A percentile compares a stretch with the other conserved stretches of the same genome.
These are phyloP conservation scores for Cydia amplana DNA, from an alignment of 1,140 invertebrate species.

Conservation along the genomic window DNA sequence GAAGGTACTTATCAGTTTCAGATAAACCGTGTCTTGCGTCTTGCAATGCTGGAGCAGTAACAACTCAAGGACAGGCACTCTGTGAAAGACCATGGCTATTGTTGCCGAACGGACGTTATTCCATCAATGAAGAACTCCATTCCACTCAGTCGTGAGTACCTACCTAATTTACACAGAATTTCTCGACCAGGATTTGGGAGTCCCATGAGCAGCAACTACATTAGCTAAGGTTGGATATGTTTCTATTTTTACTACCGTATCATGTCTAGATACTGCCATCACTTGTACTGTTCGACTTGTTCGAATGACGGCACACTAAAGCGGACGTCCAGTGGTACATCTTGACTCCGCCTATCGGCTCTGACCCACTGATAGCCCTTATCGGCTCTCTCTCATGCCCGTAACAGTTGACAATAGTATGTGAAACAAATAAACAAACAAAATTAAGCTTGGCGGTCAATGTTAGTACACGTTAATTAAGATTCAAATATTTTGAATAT, in stretches of 20 bases:
- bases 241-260: neutral
- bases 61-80: too few relatives aligned
- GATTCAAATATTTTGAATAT: neutral
- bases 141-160: too few relatives aligned
- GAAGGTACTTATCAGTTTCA: too few relatives aligned
- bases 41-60: too few relatives aligned
- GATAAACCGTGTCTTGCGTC: too few relatives aligned
- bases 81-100: too few relatives aligned
- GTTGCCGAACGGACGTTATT: too few relatives aligned
- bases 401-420: constrained; percentile 23
- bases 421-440: constrained; percentile 30
- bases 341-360: constrained; percentile 27
- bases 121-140: neutral
- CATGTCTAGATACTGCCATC: neutral
- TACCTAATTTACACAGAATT: too few relatives aligned
- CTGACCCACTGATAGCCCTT: neutral
- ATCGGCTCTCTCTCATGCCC: constrained; percentile 25
- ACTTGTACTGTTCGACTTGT: neutral
- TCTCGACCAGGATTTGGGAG: too few relatives aligned
- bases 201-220: too few relatives aligned
- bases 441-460: constrained; percentile 2
- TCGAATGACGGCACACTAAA: constrained; percentile 1
- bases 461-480: neutral
- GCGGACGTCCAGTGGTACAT: constrained; percentile 15
- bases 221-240: too few relatives aligned